Base-by-base conservation (phyloP, 2,797 vertebrate species). In the Okamejei kenojei region DNA sequence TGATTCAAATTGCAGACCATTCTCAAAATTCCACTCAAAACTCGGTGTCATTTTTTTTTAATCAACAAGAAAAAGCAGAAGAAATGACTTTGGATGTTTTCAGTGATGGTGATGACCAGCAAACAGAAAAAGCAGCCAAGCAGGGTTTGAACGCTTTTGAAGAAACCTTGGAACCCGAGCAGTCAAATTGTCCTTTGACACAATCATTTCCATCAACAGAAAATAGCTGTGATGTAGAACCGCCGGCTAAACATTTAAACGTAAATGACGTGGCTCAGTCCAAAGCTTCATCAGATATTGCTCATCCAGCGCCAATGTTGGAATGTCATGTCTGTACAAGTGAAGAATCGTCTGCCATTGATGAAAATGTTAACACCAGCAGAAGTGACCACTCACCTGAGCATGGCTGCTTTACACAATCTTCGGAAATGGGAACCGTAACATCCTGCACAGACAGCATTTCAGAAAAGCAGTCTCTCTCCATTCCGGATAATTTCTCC, bases 1-100 rank as follows among this genome's bases (percentile, higher is more conserved):
- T 93, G 94, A 95, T 94, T 93, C 94, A 93, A 94, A 94, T 88
- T 3, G 0, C 73, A 61, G 90, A 93, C 38, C 74, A 74, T 29
- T 54, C 23, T 6, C 71, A 74, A 45, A 92, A 92, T 15, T 54
- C 71, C 45, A 45, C 45, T 17, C 35, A 74, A 29, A 92, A 38
- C 71, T 58, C 90, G 1, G 38, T n/a, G 38, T 58, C 23, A 76
- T 35, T 76, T 23, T 13, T 54, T 76, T 76, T 92, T 54, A 54
- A 74, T 74, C 4, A 10, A 7, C 68, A 58, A 74, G 71, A 54
- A 8, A 76, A 76, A 45, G 35, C 38, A 76, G 90, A 76, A 58
- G 68, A 17, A 76, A 11, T 58, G 26, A 54, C 21, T 71, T 21
- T 9, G 35, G 90, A 21, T 76, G 17, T 74, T 92, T 29, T 92